A percentile compares a stretch with the other conserved stretches of the same genome.
These are phyloP conservation scores for Drosophila triauraria DNA, from an alignment of 1,140 invertebrate genomes.

Conservation along the genomic window DNA sequence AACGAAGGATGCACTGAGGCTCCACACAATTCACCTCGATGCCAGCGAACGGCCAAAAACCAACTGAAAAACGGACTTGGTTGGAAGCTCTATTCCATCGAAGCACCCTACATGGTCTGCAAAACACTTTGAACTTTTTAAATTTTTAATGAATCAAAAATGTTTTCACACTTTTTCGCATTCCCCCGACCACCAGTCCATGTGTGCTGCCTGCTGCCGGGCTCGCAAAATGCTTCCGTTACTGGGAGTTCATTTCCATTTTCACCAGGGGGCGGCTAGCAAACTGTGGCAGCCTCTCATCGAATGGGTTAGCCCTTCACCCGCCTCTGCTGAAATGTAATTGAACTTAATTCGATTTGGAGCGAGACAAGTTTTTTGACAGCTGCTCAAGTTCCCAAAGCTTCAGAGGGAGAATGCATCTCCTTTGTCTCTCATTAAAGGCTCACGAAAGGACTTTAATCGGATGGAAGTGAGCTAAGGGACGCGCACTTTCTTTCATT, in stretches of 20 bases:
- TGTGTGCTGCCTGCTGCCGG: conserved; percentile 23
- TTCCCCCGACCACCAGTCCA: conserved; percentile 24
- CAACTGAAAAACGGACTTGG: conserved; percentile 23
- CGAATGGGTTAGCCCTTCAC: conserved; percentile 31
- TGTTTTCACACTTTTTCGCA: conserved; percentile 81
- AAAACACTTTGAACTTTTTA: conserved; percentile 84
- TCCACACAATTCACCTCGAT: background rate
- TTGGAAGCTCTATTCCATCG: conserved; percentile 25
- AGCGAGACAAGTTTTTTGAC: conserved; percentile 77
- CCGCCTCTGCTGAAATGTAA: conserved; percentile 55
- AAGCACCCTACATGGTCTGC: conserved; percentile 47
- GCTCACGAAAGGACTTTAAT: conserved; percentile 36
- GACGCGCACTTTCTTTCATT: background rate
- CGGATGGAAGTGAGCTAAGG: background rate
- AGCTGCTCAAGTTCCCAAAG: conserved; percentile 75
- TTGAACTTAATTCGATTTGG: conserved; percentile 83
- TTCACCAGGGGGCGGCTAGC: conserved; percentile 25
- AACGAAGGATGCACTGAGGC: conserved; percentile 19
- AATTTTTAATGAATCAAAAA: conserved; percentile 84
- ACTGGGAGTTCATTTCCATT: conserved; percentile 69
- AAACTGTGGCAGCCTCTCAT: conserved; percentile 47
- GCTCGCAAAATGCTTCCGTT: conserved; percentile 33
- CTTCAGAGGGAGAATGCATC: conserved; percentile 28
- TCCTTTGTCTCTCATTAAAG: conserved; percentile 37
- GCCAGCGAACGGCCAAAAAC: background rate